phyloP scores from a whole-genome alignment of 1,140 invertebrate species.

The Diorhabda sublineata region DNA sequence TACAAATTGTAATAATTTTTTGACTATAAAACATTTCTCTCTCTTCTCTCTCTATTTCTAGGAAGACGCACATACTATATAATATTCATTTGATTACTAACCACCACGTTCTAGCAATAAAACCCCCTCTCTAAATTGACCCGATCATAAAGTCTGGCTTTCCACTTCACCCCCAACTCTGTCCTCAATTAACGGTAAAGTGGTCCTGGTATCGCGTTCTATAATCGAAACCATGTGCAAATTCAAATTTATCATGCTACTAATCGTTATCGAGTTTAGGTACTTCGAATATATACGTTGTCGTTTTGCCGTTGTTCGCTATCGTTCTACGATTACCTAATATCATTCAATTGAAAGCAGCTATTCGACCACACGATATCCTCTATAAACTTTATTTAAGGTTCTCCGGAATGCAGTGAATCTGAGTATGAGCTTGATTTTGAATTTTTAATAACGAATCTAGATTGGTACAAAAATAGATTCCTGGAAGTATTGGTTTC shows the following conservation, averaged over 20 bases:
- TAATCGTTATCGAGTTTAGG: conserved; percentile 7
- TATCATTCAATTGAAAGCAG: neutral
- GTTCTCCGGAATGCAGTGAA: neutral
- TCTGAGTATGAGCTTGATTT: no score
- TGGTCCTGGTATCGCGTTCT: neutral
- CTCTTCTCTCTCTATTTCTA: no score
- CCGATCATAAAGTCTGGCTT: conserved; percentile 9
- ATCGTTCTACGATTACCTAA: neutral
- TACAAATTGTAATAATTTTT: no score
- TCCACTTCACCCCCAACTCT: neutral
- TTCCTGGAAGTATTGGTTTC: no score
- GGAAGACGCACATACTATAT: no score
- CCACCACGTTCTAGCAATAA: conserved; percentile 11
- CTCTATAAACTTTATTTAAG: neutral
- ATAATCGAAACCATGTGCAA: conserved; percentile 11
- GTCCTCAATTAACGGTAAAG: conserved; percentile 4
- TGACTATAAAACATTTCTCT: no score
- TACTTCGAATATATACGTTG: neutral
- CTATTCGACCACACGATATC: neutral
- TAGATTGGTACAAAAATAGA: no score
- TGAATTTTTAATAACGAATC: no score
- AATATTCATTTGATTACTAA: neutral
- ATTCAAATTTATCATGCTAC: conserved; percentile 11
- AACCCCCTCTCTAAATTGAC: neutral
- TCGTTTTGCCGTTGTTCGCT: neutral